Evolutionary conservation across 2,888 invertebrate genomes (phyloP), one percentile per base, ranked within the genome.

Genomic region (Chloroclysta siterata): DNA sequence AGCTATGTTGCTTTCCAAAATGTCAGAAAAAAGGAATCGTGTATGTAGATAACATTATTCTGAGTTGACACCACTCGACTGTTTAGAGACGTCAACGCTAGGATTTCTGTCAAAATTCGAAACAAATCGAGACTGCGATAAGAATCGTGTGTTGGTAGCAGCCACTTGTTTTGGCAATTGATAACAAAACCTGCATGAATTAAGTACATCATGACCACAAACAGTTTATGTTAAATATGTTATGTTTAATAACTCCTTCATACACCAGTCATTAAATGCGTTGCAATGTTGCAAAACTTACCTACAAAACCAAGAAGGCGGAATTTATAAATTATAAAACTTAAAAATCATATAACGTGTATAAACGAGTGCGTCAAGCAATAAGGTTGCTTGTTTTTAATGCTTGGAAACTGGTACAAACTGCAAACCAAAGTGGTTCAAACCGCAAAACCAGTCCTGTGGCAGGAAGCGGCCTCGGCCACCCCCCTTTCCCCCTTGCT

Each of bases 401-500:
- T 74, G 74, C 79, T 85, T 85, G 81, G 79, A 86, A 92, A 91
- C 90, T 90, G 87, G 91, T 89, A 88, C 90, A 88, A 84, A 87
- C 91, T 89, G 89, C 90, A 88, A 84, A 87, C 82, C 81, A 84
- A 86, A 88, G 87, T 90, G 85, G 90, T 90, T 88, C 89, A 90
- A 88, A 88, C 84, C 80, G 77, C 85, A 91, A 80, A 91, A 92
- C 91, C 91, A 86, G 91, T 91, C 88, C 82, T 83, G 80, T 82
- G 89, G 84, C 90, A 90, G 91, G 91, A 90, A 90, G 91, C 88
- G 89, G 87, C 89, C 89, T 89, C 89, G 89, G 81, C 80, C 72
- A 70, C 71, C 71, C 70, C 71, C 75, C 73, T 63, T n/a, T 75
- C 72, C 70, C 67, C 73, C 36, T 33, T 33, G 7, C 33, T 51